Conservation (phyloP, 2,113 vertebrate genomes). For the Candoia aspera region DNA sequence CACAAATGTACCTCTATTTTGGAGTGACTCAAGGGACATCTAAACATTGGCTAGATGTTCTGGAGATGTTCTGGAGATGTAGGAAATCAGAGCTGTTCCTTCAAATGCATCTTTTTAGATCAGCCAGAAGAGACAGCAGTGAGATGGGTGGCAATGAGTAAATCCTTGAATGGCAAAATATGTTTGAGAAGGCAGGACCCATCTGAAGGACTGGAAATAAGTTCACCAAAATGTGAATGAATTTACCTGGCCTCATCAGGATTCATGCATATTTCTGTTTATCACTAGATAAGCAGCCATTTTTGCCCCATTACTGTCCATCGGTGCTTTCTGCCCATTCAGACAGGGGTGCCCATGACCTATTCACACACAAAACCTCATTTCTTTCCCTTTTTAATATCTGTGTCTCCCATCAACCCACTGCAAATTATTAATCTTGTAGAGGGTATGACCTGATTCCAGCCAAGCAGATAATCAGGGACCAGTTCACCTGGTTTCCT, state of each 20-base stretch:
- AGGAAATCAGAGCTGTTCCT: not conserved
- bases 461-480: not conserved
- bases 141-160: not conserved
- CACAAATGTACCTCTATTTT: not conserved
- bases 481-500: not conserved
- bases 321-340: not conserved
- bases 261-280: not conserved
- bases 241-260: not conserved
- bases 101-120: not conserved
- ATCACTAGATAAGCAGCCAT: not conserved
- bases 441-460: not conserved
- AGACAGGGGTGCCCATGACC: not conserved
- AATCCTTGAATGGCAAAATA: not conserved
- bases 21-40: not conserved
- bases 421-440: not conserved
- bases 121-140: no score
- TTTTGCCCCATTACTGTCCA: not conserved
- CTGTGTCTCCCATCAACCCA: not conserved
- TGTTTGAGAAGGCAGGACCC: not conserved
- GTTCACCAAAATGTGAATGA: not conserved
- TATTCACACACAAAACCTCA: not conserved
- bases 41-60: not conserved
- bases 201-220: not conserved
- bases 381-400: not conserved
- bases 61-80: not conserved